Conservation (phyloP, 2,797 vertebrate genomes). For the Phyllotis vaccarum region DNA sequence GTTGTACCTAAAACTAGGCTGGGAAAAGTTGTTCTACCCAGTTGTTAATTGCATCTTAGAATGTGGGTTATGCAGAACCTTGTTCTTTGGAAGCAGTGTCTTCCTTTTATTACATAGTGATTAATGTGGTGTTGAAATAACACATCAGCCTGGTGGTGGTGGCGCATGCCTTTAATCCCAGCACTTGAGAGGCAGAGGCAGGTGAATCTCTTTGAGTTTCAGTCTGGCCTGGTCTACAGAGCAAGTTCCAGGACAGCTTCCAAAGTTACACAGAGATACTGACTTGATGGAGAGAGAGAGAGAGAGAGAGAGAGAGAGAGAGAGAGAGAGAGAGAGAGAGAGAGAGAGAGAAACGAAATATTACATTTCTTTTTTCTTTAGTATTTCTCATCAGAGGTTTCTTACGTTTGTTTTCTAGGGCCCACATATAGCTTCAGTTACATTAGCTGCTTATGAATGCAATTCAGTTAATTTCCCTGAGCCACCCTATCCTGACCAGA, state of each 20-base stretch:
- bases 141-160: not conserved
- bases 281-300: too few species aligned
- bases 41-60: constrained; percentile 43
- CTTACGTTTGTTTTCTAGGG: constrained; percentile 87
- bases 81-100: constrained; percentile 50
- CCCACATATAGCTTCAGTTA: constrained; percentile 97
- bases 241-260: too few species aligned
- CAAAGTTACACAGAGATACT: too few species aligned
- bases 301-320: too few species aligned
- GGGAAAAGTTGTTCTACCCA: constrained; percentile 14
- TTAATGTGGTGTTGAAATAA: constrained; percentile 37
- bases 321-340: too few species aligned
- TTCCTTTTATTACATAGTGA: not conserved
- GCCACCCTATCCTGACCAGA: constrained; percentile 98
- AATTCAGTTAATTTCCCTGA: constrained; percentile 98
- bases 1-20: not conserved
- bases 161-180: too few species aligned
- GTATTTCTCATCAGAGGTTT: constrained; percentile 65
- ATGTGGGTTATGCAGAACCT: constrained; percentile 23
- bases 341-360: not conserved
- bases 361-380: constrained; percentile 46
- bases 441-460: constrained; percentile 98
- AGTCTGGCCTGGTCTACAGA: too few species aligned
- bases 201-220: too few species aligned
- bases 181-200: too few species aligned